Evolutionary conservation across 2,888 invertebrate species (phyloP).

Genomic region (Athalia circularis): DNA sequence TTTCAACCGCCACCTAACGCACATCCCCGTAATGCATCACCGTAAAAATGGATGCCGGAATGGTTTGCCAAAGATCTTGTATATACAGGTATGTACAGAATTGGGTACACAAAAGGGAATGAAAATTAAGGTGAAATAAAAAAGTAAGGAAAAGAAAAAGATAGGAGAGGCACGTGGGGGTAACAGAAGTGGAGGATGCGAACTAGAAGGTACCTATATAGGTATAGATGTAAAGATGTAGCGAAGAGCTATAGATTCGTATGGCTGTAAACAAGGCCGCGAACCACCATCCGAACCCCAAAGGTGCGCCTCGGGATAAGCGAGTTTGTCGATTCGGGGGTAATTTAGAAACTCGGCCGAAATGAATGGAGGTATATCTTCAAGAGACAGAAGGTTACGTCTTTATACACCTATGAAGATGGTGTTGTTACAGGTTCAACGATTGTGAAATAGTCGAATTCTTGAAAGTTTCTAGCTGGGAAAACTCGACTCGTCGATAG

Average conservation of each 20-base stretch:
- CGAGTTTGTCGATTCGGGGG: not conserved
- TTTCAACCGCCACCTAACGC: not conserved
- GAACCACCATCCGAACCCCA: conserved; percentile 15
- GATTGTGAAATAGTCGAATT: too few species aligned
- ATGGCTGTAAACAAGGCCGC: not conserved
- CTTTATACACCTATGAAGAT: too few species aligned
- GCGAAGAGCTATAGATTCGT: not conserved
- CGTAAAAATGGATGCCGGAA: too few species aligned
- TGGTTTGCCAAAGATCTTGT: too few species aligned
- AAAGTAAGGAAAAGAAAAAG: not conserved
- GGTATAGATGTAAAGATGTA: too few species aligned
- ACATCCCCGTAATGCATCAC: not conserved
- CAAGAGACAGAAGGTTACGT: too few species aligned
- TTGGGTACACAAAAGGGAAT: too few species aligned
- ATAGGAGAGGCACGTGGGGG: too few species aligned
- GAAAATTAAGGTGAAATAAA: not conserved
- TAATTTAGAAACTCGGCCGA: conserved; percentile 10
- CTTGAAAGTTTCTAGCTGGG: too few species aligned
- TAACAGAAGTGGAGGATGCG: not conserved
- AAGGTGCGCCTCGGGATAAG: conserved; percentile 10
- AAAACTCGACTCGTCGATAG: too few species aligned
- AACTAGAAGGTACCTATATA: not conserved
- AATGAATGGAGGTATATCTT: not conserved
- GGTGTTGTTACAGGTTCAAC: too few species aligned
- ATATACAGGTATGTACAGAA: too few species aligned